Conservation (phyloP, 2,113 vertebrate species). For the Hyperoodon ampullatus region DNA sequence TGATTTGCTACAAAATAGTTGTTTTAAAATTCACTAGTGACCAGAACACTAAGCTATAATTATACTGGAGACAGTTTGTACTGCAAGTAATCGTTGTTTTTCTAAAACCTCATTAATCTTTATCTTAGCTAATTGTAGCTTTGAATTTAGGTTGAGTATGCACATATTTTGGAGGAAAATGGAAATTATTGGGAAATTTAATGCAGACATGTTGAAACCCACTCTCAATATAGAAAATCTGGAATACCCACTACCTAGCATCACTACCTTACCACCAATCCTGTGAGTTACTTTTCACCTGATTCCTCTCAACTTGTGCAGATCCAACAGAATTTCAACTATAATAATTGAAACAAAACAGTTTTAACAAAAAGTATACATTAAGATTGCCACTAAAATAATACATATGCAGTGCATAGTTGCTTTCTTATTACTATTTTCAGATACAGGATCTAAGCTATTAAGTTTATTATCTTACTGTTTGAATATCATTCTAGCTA, state of each 20-base stretch:
- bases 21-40: slow-evolving; percentile 27
- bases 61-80: neutral
- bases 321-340: neutral
- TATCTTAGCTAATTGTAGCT: slow-evolving; percentile 18
- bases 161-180: slow-evolving; percentile 4
- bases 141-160: neutral
- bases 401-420: too few relatives aligned
- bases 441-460: neutral
- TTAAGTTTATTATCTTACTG: neutral
- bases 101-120: slow-evolving; percentile 47
- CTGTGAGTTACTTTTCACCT: neutral
- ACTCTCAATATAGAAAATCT: neutral
- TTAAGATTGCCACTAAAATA: neutral
- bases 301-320: neutral
- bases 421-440: neutral
- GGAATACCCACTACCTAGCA: too few relatives aligned
- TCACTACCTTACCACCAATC: neutral
- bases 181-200: neutral
- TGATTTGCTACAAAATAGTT: neutral
- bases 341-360: neutral
- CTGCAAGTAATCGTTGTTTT: slow-evolving; percentile 17
- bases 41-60: slow-evolving; percentile 35
- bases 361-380: neutral
- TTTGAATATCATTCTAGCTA: neutral
- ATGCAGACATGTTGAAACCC: neutral